phyloP scores from a whole-genome alignment of 2,113 vertebrate genomes.

The Pelecanus crispus region DNA sequence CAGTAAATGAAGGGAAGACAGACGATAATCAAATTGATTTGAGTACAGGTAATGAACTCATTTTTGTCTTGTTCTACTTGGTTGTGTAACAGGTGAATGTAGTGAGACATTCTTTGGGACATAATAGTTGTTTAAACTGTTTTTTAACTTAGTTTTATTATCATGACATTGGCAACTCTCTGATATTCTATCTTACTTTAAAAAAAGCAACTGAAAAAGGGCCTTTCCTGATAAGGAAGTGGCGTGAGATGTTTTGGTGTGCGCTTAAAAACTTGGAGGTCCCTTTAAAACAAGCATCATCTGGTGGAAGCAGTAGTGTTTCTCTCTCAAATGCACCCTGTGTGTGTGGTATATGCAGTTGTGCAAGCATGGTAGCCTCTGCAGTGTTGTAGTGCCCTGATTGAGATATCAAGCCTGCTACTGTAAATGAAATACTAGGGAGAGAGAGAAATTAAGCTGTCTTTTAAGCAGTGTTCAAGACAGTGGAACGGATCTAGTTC shows the following conservation, averaged over 20 bases:
- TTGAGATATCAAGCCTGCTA: background rate
- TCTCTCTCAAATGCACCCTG: background rate
- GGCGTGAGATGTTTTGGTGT: background rate
- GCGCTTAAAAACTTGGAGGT: background rate
- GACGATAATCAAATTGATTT: background rate
- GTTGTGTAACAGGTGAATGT: background rate
- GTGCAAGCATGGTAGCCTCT: background rate
- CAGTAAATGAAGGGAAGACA: constrained; percentile 18
- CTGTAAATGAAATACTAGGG: background rate
- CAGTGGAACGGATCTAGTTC: background rate
- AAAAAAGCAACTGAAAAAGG: background rate
- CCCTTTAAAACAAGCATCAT: background rate
- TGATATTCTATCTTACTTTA: background rate
- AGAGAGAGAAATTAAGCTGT: background rate
- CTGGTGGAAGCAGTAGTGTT: background rate
- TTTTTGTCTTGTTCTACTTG: background rate
- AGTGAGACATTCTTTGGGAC: background rate
- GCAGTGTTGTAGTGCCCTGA: background rate
- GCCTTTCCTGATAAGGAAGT: background rate
- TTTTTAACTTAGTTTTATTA: background rate
- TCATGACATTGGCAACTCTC: accelerated
- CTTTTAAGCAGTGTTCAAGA: background rate
- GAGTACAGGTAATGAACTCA: constrained; percentile 20
- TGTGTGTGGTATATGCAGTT: background rate
- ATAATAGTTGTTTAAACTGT: background rate